phyloP scores from a whole-genome alignment of 1,140 invertebrate genomes.

The Drosophila orosa region DNA sequence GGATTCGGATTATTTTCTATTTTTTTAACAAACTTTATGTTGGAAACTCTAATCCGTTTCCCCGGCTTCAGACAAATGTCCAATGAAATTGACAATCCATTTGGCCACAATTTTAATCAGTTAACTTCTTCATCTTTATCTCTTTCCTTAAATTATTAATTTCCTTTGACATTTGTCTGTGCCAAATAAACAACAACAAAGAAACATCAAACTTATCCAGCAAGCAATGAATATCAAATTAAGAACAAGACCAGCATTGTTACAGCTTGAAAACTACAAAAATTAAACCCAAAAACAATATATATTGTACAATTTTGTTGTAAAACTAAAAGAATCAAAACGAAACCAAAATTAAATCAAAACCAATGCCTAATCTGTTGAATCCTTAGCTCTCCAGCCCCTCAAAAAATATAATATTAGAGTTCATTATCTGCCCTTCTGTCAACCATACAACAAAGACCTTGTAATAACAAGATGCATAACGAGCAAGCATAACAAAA shows the following conservation, averaged over 20 bases:
- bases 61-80: conserved; percentile 23
- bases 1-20: conserved; percentile 46
- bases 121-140: not conserved
- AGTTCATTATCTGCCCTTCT: conserved; percentile 7
- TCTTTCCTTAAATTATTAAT: conserved; percentile 7
- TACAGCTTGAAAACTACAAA: conserved; percentile 24
- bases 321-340: conserved; percentile 22
- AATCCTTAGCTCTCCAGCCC: not conserved
- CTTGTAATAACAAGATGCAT: not conserved
- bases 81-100: conserved; percentile 10
- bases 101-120: not conserved
- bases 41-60: conserved; percentile 12
- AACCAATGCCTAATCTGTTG: not conserved
- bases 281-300: conserved; percentile 22
- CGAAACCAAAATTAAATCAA: conserved; percentile 14
- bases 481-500: not conserved
- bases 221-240: conserved; percentile 48
- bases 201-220: conserved; percentile 27
- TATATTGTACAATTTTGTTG: conserved; percentile 33
- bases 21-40: conserved; percentile 19
- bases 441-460: not conserved
- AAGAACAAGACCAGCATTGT: conserved; percentile 33
- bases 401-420: conserved; percentile 9
- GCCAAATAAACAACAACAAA: conserved; percentile 21
- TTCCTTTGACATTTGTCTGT: conserved; percentile 35